A percentile compares a stretch with the other conserved stretches of the same genome.
These are phyloP conservation scores for Apotomis betuletana DNA, from an alignment of 2,888 invertebrate species.

Conservation along the genomic window DNA sequence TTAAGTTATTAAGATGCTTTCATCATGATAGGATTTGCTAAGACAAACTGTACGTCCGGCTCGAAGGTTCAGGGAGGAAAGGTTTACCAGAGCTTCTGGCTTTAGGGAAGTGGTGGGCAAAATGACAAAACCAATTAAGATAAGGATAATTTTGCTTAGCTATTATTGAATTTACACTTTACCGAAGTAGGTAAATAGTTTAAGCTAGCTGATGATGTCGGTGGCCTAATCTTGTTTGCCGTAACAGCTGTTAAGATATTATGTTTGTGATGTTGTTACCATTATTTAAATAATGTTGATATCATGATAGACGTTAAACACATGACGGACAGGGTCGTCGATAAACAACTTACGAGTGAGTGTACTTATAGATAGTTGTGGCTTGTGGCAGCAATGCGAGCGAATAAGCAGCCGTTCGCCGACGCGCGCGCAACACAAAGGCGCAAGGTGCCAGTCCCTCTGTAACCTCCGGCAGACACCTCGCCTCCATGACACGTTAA, in stretches of 20 bases:
- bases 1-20: conserved; percentile 6
- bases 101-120: neutral
- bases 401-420: conserved; percentile 7
- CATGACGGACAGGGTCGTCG: conserved; percentile 7
- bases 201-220: neutral
- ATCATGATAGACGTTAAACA: neutral
- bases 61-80: conserved; percentile 19
- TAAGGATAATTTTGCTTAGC: neutral
- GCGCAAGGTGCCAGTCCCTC: conserved; percentile 21
- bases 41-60: conserved; percentile 16
- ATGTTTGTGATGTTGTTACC: neutral
- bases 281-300: conserved; percentile 6
- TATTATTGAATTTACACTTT: neutral
- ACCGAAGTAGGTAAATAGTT: neutral
- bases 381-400: conserved; percentile 3
- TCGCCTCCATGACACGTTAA: conserved; percentile 27
- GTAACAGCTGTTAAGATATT: neutral
- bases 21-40: neutral
- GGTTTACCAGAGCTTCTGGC: neutral
- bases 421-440: conserved; percentile 29
- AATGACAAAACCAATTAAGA: neutral
- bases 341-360: conserved; percentile 12
- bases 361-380: conserved; percentile 1
- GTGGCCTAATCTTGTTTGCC: neutral
- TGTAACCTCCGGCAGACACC: conserved; percentile 24